A percentile compares a stretch with the other conserved stretches of the same genome.
Evolutionary conservation across 2,888 invertebrate species (phyloP).

Genomic region (Pimpla rufipes): DNA sequence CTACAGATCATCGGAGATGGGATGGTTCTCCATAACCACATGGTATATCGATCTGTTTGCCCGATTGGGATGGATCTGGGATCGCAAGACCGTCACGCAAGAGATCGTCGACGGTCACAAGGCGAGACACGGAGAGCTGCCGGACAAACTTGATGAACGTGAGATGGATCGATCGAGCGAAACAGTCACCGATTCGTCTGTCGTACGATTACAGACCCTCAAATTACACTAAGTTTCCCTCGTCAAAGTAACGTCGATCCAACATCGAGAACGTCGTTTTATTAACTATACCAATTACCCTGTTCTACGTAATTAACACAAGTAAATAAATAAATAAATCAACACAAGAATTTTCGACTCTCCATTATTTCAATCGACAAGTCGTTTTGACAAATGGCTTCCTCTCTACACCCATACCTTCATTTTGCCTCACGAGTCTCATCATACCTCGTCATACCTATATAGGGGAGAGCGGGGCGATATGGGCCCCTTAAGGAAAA

Average conservation of each 20-base stretch:
- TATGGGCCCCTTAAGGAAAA: too few relatives aligned
- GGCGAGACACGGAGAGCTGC: slow-evolving; percentile 64
- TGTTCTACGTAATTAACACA: too few relatives aligned
- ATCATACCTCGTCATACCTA: too few relatives aligned
- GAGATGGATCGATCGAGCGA: not conserved
- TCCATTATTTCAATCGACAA: too few relatives aligned
- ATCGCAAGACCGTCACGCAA: slow-evolving; percentile 83
- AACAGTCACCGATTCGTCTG: not conserved
- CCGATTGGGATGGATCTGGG: slow-evolving; percentile 85
- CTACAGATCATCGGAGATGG: slow-evolving; percentile 69
- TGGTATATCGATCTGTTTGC: slow-evolving; percentile 66
- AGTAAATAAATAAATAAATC: too few relatives aligned
- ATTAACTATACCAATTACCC: too few relatives aligned
- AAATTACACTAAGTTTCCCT: not conserved
- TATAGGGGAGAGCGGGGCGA: too few relatives aligned
- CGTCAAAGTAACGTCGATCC: not conserved
- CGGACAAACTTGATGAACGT: not conserved
- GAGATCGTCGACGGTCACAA: slow-evolving; percentile 83
- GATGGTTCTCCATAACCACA: slow-evolving; percentile 49
- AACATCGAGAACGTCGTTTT: too few relatives aligned
- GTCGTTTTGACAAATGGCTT: too few relatives aligned
- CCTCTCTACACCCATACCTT: too few relatives aligned
- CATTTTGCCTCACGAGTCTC: too few relatives aligned
- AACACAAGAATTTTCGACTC: too few relatives aligned
- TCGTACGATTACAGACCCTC: not conserved